Percentiles rank a stretch among this genome's conserved stretches.
These are phyloP conservation scores for Magallana angulata DNA, from an alignment of 1,140 invertebrate species.

Conservation along the genomic window DNA sequence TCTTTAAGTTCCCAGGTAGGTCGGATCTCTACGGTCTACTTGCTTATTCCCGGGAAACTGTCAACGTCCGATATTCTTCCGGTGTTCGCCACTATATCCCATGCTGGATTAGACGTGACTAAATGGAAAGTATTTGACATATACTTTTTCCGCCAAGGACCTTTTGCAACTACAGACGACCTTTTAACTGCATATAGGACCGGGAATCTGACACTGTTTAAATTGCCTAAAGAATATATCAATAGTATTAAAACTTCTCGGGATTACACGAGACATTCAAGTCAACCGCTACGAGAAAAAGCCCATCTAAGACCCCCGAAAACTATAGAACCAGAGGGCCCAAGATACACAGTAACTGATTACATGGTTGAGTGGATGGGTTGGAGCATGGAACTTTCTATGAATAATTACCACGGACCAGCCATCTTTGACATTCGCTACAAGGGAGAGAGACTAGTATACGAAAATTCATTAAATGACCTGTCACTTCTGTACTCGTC, in stretches of 20 bases:
- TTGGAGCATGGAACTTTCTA: slow-evolving; percentile 63
- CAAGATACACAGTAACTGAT: slow-evolving; percentile 60
- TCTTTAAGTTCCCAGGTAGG: not conserved
- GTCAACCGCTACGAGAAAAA: slow-evolving; percentile 54
- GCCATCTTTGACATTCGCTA: slow-evolving; percentile 60
- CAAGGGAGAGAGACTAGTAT: slow-evolving; percentile 56
- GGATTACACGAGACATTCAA: slow-evolving; percentile 25
- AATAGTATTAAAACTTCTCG: slow-evolving; percentile 34
- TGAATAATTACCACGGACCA: slow-evolving; percentile 53
- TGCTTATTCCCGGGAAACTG: not conserved
- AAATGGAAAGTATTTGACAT: slow-evolving; percentile 43
- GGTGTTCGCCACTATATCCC: slow-evolving; percentile 2
- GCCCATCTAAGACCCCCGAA: slow-evolving; percentile 45
- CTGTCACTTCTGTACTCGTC: slow-evolving; percentile 55
- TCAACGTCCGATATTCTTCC: slow-evolving; percentile 29
- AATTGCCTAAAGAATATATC: slow-evolving; percentile 37
- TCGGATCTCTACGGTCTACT: not conserved
- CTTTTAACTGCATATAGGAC: slow-evolving; percentile 35
- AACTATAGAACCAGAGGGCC: slow-evolving; percentile 64
- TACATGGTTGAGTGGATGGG: slow-evolving; percentile 60
- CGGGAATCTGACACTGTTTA: slow-evolving; percentile 21
- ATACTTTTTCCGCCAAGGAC: slow-evolving; percentile 45
- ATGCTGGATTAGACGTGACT: not conserved
- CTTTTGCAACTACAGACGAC: slow-evolving; percentile 15
- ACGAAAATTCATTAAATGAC: slow-evolving; percentile 63